Evolutionary conservation across 1,140 invertebrate species (phyloP), one percentile per base, ranked within the genome.

Genomic region (Bombus haemorrhoidalis): DNA sequence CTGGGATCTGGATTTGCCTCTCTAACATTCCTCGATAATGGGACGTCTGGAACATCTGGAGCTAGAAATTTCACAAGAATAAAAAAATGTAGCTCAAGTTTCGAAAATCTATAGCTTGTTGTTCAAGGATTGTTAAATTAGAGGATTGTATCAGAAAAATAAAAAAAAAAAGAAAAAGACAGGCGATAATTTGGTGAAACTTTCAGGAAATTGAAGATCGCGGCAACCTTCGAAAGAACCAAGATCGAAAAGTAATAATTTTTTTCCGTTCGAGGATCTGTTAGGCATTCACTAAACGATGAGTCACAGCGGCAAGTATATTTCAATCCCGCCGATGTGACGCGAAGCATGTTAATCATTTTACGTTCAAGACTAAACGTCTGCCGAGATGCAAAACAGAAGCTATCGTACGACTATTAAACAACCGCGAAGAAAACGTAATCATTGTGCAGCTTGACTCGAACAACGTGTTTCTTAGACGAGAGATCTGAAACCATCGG

Each of bases 1-100:
- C 15, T 2, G 0, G 88, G 77, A 1, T 88, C 79, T 0, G 91
- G 84, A 0, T 28, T 41, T 1, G 87, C 87, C 34, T 73, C 83
- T 86, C 86, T 84, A 0, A 18, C 37, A 13, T 83, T 34, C 62
- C 86, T 90, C 32, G 32, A 0, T 22, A 78, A 0, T 6, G 39
- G 53, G 0, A 6, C 1, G n/a, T 28, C 72, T 78, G 68, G 9
- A 66, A 68, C 0, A n/a, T n/a, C 83, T 89, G 66, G 43, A 69
- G 73, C n/a, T 71, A n/a, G 15, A 77, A 22, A 71, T 3, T 37
- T 37, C 28, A n/a, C 59, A 32, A 3, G 1, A 41, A 57, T 47
- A 66, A 34, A 34, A 12, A 18, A 66, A 3, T 62, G 28, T n/a
- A 3, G 10, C 10, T 62, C 12, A n/a, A 62, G 28, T 62, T 62